A percentile compares a stretch with the other conserved stretches of the same genome.
Conservation (phyloP, 2,888 invertebrate species). For the Drosophila mimetica region DNA sequence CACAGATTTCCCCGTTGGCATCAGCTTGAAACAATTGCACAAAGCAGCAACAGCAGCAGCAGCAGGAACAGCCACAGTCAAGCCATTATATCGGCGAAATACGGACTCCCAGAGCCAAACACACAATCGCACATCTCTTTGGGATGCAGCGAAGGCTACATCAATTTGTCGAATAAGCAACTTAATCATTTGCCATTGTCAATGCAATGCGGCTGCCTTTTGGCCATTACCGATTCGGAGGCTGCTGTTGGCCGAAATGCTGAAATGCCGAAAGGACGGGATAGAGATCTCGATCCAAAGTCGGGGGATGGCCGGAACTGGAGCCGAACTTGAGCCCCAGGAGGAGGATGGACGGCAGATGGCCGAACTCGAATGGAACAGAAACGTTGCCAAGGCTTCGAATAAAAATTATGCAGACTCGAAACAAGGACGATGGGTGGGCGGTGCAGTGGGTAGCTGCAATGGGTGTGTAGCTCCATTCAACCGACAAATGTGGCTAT, state of each 20-base stretch:
- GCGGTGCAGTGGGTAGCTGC: background rate
- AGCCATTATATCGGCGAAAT: slow-evolving; percentile 28
- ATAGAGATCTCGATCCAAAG: slow-evolving; percentile 4
- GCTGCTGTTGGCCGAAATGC: slow-evolving; percentile 10
- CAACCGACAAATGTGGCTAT: slow-evolving; percentile 74
- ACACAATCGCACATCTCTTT: slow-evolving; percentile 10
- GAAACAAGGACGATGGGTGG: slow-evolving; percentile 34
- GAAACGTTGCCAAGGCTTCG: slow-evolving; percentile 64
- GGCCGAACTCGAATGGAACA: slow-evolving; percentile 22
- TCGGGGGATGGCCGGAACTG: slow-evolving; percentile 26
- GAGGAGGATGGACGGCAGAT: slow-evolving; percentile 22
- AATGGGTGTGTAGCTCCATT: slow-evolving; percentile 44
- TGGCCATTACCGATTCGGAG: slow-evolving; percentile 28
- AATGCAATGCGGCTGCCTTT: slow-evolving; percentile 49
- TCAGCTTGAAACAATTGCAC: slow-evolving; percentile 37
- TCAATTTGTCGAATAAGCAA: slow-evolving; percentile 80
- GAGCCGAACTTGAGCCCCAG: slow-evolving; percentile 10
- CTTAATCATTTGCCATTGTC: slow-evolving; percentile 76
- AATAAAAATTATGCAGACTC: slow-evolving; percentile 74
- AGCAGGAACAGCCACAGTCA: slow-evolving; percentile 4
- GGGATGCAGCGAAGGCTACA: slow-evolving; percentile 55
- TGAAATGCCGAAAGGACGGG: slow-evolving; percentile 12
- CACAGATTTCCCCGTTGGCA: slow-evolving; percentile 24
- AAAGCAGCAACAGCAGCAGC: slow-evolving; percentile 7
- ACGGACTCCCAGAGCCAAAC: slow-evolving; percentile 16